Evolutionary conservation across 2,113 vertebrate species (phyloP), one percentile per base, ranked within the genome.

Genomic region (Ophiodon elongatus): DNA sequence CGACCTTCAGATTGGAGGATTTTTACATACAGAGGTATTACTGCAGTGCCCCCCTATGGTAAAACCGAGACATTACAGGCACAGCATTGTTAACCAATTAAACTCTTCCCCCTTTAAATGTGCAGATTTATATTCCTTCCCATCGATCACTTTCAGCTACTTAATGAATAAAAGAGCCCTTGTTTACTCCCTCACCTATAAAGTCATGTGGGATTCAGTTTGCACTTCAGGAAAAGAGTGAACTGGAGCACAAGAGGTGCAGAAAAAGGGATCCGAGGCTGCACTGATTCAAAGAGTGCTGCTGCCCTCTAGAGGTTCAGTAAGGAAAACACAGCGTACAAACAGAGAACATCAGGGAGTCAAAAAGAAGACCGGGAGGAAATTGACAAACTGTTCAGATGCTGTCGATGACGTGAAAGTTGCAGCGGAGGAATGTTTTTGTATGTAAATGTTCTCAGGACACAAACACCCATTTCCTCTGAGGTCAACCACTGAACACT

Each of bases 231-330:
- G 10, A 67, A 31, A 14, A 63, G 5, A 23, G 25, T 13, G 47
- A 59, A 68, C 21, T 25, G 47, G 50, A 77, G 71, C 35, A 21
- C 50, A 47, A 33, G 35, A 11, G 25, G 69, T 6, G 4, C 59
- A 7, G 79, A 47, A 37, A n/a, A 15, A 39, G 17, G 14, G 29
- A 31, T 0, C 1, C 17, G 21, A 79, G 62, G 70, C 35, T n/a
- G 73, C 45, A 4, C 31, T 43, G 69, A 78, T 82, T 65, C 23
- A 67, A n/a, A 63, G 76, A 76, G 63, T 23, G 27, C 68, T 62
- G 73, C 89, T 68, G 83, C 87, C 88, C 80, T 56, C 88, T 77
- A 45, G 80, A 2, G 89, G 87, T 3, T 11, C 15, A 71, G 6
- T 1, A 0, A 65, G n/a, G 64, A 33, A 11, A 76, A 29, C 39